Evolutionary conservation across 2,888 invertebrate species (phyloP).

Genomic region (Stegophylla sp.): DNA sequence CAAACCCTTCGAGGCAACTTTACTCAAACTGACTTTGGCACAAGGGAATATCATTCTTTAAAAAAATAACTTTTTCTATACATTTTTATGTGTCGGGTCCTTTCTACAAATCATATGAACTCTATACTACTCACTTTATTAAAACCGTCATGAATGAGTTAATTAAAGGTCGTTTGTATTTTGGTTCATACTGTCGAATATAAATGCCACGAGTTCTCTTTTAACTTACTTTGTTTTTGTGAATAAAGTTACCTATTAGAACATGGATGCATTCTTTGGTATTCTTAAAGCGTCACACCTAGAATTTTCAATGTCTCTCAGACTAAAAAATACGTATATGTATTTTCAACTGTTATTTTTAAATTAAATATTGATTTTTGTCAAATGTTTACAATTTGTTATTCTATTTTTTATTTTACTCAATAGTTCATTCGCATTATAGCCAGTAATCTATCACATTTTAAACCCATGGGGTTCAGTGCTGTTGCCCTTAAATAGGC

Average conservation of each 20-base stretch:
- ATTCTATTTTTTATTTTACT: no score
- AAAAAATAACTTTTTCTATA: slow-evolving; percentile 15
- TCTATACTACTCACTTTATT: background rate
- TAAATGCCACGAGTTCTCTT: background rate
- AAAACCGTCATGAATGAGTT: background rate
- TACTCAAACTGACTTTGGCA: slow-evolving; percentile 25
- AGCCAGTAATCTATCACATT: no score
- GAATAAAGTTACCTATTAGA: background rate
- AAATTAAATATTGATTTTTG: no score
- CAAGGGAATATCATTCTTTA: slow-evolving; percentile 23
- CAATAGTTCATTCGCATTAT: no score
- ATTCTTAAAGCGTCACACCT: no score
- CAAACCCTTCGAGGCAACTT: slow-evolving; percentile 22
- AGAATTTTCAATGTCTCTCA: no score
- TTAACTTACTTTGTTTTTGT: background rate
- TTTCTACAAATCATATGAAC: background rate
- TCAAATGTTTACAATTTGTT: no score
- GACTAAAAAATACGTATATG: no score
- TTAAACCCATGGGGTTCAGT: no score
- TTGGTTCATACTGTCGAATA: background rate
- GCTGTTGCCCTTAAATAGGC: no score
- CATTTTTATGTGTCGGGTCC: background rate
- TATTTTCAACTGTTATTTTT: no score
- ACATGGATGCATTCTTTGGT: background rate
- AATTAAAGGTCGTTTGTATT: slow-evolving; percentile 10